Base-by-base conservation (phyloP, 1,140 invertebrate species). In the Idris sp. region DNA sequence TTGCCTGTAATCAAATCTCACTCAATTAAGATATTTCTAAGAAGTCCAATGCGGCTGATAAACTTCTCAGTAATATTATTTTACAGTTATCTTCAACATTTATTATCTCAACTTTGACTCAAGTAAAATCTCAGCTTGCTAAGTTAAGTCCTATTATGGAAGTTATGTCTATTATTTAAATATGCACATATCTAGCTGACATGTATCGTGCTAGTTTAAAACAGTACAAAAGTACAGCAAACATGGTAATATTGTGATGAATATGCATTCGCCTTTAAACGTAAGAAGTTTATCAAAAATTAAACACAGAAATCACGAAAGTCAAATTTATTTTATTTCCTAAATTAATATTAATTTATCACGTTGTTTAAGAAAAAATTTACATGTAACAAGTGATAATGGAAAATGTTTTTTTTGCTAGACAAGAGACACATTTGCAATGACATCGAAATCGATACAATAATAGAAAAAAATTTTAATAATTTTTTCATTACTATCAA, bases 161-260 rank as follows among this genome's bases (percentile, higher is more conserved):
- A 69, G 58, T 49, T 40, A 16, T 61, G 38, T 69, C 54, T 53
- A 69, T 69, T 53, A 53, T 59, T 59, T 69, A 59, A 61, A 61
- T 69, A 53, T 61, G 54, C 54, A 54, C 65, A 14, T 53, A 59
- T 59, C 54, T 46, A 36, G 56, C 62, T 56, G 56, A 59, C 36
- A 40, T 38, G 14, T 71, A 71, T 71, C 46, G 31, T 10, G n/a
- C 14, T 15, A 48, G 56, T 71, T 71, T 38, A 35, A 71, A 71
- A 62, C 67, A 54, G 67, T 56, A 56, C 41, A 61, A 69, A 61
- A 18, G 46, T 19, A 44, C 11, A 35, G 30, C 25, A 40, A 53
- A 59, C 54, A 61, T 61, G 46, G 31, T 53, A 68, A 61, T 54
- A 38, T 54, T 46, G 54, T 22, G 26, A 69, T 69, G 65, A 69